These are phyloP conservation scores for Rhincodon typus DNA, from an alignment of 2,797 vertebrate genomes.

Conservation along the genomic window DNA sequence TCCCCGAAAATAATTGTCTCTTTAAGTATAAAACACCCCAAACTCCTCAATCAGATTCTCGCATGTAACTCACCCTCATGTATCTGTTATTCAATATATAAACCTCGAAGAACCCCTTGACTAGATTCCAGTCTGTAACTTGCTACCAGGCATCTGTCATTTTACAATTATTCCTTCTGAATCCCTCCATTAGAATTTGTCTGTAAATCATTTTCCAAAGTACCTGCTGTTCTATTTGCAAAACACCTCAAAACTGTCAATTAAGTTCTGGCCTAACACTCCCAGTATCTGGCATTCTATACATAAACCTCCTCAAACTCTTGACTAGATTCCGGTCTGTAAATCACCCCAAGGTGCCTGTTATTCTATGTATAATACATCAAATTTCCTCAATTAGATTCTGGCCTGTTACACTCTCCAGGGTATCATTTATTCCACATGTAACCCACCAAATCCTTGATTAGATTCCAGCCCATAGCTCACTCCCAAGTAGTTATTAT, in stretches of 20 bases:
- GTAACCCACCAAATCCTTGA: neutral
- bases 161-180: no score
- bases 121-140: no score
- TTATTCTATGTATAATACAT: neutral
- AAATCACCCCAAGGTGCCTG: neutral
- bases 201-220: no score
- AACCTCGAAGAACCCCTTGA: neutral
- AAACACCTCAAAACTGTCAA: no score
- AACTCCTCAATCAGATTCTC: neutral
- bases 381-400: neutral
- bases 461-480: neutral
- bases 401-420: neutral
- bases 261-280: no score
- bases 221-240: no score
- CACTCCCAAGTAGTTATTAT: neutral
- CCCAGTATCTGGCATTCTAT: neutral
- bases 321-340: neutral
- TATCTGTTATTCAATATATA: neutral
- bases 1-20: neutral
- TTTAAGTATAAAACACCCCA: neutral
- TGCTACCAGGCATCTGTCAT: no score
- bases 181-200: no score
- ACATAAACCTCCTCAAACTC: neutral
- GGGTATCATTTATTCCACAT: neutral
- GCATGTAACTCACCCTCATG: neutral